These are phyloP conservation scores for Chionoecetes opilio DNA, from an alignment of 1,140 invertebrate genomes.

Conservation along the genomic window DNA sequence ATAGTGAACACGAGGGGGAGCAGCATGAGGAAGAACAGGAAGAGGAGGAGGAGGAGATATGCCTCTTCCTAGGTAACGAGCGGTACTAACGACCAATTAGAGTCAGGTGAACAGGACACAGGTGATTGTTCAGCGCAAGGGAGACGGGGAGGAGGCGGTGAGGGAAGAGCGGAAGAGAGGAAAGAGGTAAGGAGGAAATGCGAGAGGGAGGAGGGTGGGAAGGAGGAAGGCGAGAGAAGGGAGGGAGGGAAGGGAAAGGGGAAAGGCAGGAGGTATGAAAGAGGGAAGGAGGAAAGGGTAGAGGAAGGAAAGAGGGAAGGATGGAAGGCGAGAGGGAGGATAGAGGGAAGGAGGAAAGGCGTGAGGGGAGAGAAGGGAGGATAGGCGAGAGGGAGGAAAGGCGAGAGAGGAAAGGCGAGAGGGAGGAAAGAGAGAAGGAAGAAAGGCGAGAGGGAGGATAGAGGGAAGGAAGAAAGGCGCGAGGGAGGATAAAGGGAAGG, in stretches of 20 bases:
- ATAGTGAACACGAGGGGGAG: neutral
- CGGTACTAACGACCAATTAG: constrained; percentile 28
- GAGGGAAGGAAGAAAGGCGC: neutral
- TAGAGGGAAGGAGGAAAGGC: neutral
- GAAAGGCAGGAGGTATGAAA: neutral
- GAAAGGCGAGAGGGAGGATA: neutral
- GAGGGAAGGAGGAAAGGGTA: neutral
- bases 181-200: neutral
- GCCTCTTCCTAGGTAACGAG: constrained; percentile 16
- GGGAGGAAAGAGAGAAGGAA: neutral
- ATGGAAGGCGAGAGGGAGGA: neutral
- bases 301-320: neutral
- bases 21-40: neutral
- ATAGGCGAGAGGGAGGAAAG: neutral
- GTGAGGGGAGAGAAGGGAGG: neutral
- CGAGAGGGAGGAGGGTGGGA: neutral
- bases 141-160: neutral
- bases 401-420: neutral
- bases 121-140: constrained; percentile 6
- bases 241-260: neutral
- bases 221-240: neutral
- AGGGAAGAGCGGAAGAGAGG: neutral
- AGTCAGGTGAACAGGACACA: constrained; percentile 16
- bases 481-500: neutral
- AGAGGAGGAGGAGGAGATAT: neutral